Percentiles rank a stretch among this genome's conserved stretches.
phyloP scores from a whole-genome alignment of 2,113 vertebrate genomes.

The Chinchilla lanigera region DNA sequence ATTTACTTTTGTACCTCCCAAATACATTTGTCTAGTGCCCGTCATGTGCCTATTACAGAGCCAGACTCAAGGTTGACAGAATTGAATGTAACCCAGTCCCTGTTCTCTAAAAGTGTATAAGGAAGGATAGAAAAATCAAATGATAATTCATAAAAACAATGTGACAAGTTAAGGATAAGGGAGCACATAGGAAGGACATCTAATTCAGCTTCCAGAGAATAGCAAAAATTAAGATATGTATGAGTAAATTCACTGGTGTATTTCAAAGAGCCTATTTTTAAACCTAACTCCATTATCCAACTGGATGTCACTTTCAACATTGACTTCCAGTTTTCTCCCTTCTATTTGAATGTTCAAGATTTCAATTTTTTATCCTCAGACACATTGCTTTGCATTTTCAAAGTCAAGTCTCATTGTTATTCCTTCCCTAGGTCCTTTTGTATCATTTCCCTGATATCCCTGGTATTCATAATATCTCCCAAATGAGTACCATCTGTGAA shows the following conservation, averaged over 20 bases:
- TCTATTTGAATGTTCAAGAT: slow-evolving; percentile 75
- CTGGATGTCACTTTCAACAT: slow-evolving; percentile 74
- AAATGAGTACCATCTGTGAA: slow-evolving; percentile 82
- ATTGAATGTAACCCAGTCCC: neutral
- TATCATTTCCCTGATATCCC: slow-evolving; percentile 78
- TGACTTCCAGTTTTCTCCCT: slow-evolving; percentile 75
- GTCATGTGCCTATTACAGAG: neutral
- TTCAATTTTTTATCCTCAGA: slow-evolving; percentile 70
- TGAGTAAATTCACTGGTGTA: slow-evolving; percentile 12
- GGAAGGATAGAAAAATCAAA: neutral
- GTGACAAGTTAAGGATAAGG: neutral
- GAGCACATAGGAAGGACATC: neutral
- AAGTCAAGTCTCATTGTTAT: slow-evolving; percentile 81
- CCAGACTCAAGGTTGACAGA: neutral
- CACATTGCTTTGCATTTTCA: slow-evolving; percentile 76
- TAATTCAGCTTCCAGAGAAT: slow-evolving; percentile 13
- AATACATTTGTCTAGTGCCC: neutral
- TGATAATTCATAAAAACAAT: slow-evolving; percentile 37
- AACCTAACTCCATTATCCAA: slow-evolving; percentile 67
- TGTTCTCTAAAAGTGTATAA: neutral
- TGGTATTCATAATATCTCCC: slow-evolving; percentile 80
- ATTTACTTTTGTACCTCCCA: neutral
- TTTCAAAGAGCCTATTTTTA: slow-evolving; percentile 64
- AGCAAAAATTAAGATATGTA: slow-evolving; percentile 26
- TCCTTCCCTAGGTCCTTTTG: slow-evolving; percentile 78